Base-by-base conservation (phyloP, 2,888 invertebrate genomes). In the Parelbella ahira region DNA sequence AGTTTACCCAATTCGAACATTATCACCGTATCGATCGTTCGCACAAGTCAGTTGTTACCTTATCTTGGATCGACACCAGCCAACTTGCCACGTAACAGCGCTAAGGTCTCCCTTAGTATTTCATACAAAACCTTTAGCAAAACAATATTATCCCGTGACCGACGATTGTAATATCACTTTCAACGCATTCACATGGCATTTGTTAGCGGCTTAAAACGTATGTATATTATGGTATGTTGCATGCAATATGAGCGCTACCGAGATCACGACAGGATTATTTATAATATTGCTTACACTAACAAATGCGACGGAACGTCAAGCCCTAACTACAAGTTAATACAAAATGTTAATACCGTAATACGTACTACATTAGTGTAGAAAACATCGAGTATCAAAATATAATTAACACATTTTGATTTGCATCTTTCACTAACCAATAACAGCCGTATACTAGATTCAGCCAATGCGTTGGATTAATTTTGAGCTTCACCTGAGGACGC, bases 331-430 rank as follows among this genome's bases (percentile, higher is more conserved):
- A 70, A 67, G 58, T 63, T 61, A 63, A 68, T 77, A 76, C 71
- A 74, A 79, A 76, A 77, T 64, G 68, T 77, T 74, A 73, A 72
- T 74, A 68, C 63, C n/a, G n/a, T n/a, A n/a, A n/a, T n/a, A n/a
- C n/a, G n/a, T 65, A 68, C 60, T 71, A 78, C 82, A 79, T 78
- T 74, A 76, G 69, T 84, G 79, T 87, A 86, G 81, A 87, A 87
- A 86, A 87, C 76, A 74, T 83, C 80, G 79, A 86, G 73, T 87
- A 87, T 87, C 86, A 87, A 87, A 87, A 87, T 86, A 86, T 86
- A 82, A 82, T 80, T 79, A 82, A 84, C 82, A 79, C 68, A 68
- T 74, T 42, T 39, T 69, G 66, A 77, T 81, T 81, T 79, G 78
- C 68, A 65, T 73, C 68, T 77, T 79, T 87, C 87, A 87, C 87